Conservation (phyloP, 2,113 vertebrate species). For the Mesoclemmys tuberculata region DNA sequence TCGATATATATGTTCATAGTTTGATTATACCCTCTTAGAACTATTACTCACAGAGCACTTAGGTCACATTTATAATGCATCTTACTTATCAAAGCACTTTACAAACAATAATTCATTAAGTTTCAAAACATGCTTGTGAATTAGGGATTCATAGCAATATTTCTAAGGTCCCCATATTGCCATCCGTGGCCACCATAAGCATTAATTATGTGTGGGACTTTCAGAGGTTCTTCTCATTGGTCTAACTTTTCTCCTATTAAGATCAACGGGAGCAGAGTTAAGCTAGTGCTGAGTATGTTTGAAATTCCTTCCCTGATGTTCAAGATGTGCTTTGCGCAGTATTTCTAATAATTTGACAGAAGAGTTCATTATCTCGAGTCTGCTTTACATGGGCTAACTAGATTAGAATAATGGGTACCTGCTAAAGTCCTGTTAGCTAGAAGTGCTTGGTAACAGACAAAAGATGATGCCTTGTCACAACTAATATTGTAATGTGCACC, state of each 20-base stretch:
- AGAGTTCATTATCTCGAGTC: neutral
- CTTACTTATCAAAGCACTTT: too few species aligned
- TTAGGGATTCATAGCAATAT: neutral
- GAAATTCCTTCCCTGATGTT: neutral
- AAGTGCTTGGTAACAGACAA: neutral
- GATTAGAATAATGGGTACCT: neutral
- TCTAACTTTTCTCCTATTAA: neutral
- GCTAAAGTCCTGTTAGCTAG: neutral
- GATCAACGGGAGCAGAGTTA: neutral
- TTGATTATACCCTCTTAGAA: neutral
- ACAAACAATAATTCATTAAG: neutral
- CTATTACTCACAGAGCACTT: neutral
- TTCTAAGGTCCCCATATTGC: neutral
- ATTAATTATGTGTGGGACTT: neutral
- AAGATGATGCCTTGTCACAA: neutral
- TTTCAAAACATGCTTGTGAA: neutral
- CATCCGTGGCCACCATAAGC: neutral
- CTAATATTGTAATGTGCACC: neutral
- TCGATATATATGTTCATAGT: neutral
- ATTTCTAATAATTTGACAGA: neutral
- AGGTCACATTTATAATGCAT: neutral
- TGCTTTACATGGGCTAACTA: neutral
- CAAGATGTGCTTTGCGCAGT: neutral
- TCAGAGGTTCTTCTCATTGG: neutral
- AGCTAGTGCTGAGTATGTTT: neutral